Evolutionary conservation across 1,140 invertebrate genomes (phyloP), one percentile per base, ranked within the genome.

Genomic region (Eufriesea mexicana): DNA sequence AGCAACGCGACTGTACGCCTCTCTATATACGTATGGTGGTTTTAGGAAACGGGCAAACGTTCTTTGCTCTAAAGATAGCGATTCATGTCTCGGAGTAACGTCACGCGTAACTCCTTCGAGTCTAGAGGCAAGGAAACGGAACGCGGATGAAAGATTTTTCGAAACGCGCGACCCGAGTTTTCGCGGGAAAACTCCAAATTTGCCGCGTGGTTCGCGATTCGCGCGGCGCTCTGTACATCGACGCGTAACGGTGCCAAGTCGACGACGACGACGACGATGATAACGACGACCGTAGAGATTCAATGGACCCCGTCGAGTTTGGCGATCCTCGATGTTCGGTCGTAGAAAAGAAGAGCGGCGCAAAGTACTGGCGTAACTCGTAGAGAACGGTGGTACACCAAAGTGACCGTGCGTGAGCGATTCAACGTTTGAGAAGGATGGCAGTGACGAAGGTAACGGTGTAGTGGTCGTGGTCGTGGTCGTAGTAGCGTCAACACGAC

Each of bases 1-100:
- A 88, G 86, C 83, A 84, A 87, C 72, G 86, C 84, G 86, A 85
- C 49, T 74, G 83, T 28, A 61, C 51, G 85, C 64, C 62, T 35
- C 35, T 47, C 68, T 45, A 28, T 68, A 61, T 70, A 70, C 67
- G 57, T 83, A 55, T 55, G 61, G 64, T 49, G 67, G 61, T 55
- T 68, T 61, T 64, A 77, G 71, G 76, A 87, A 87, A 87, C 67
- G 85, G 84, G 82, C 85, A 64, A 87, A 25, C 84, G 74, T 61
- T 67, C 57, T 35, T 35, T 35, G 47, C 83, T 88, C 86, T 85
- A 88, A 88, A 88, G 86, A 88, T 88, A 87, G 83, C 82, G 75
- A 86, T 87, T 76, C 85, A 88, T 87, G 86, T 82, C 86, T 87
- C 64, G 54, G 64, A 35, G 54, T 76, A 82, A 87, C 70, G 86